These are phyloP conservation scores for Vollenhovia emeryi DNA, from an alignment of 1,140 invertebrate species.

Conservation along the genomic window DNA sequence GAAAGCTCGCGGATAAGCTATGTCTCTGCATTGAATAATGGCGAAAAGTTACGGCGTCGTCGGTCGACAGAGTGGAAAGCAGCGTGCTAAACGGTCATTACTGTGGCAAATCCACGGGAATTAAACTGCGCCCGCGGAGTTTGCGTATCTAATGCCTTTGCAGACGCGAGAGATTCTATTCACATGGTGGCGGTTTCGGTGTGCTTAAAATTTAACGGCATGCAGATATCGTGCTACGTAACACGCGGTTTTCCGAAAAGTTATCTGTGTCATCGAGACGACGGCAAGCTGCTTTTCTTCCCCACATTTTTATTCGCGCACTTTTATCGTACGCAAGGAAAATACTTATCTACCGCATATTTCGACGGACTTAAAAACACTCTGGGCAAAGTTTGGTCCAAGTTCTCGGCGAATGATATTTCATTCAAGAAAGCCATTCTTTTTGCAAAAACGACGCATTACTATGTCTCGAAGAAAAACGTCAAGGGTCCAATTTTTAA, in stretches of 20 bases:
- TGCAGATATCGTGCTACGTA: too few species aligned
- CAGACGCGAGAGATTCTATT: neutral
- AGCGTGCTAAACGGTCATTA: slow-evolving; percentile 15
- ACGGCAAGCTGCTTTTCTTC: neutral
- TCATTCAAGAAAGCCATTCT: neutral
- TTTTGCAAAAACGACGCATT: neutral
- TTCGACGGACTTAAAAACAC: neutral
- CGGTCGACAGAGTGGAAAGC: slow-evolving; percentile 22
- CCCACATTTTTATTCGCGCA: neutral
- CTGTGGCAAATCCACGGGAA: slow-evolving; percentile 22
- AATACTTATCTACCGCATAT: neutral
- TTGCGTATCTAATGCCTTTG: neutral
- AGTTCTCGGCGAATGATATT: neutral
- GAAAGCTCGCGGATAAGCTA: slow-evolving; percentile 11
- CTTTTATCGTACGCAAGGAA: neutral
- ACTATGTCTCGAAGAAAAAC: neutral
- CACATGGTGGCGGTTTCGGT: neutral
- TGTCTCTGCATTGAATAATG: slow-evolving; percentile 10
- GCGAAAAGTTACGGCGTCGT: neutral
- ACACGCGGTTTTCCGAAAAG: neutral
- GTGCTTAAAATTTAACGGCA: slow-evolving; percentile 16
- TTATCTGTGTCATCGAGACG: neutral
- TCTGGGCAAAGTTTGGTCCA: neutral
- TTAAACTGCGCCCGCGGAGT: slow-evolving; percentile 11
- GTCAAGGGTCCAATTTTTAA: neutral